Conservation (phyloP, 2,113 vertebrate species). For the Nicator chloris region DNA sequence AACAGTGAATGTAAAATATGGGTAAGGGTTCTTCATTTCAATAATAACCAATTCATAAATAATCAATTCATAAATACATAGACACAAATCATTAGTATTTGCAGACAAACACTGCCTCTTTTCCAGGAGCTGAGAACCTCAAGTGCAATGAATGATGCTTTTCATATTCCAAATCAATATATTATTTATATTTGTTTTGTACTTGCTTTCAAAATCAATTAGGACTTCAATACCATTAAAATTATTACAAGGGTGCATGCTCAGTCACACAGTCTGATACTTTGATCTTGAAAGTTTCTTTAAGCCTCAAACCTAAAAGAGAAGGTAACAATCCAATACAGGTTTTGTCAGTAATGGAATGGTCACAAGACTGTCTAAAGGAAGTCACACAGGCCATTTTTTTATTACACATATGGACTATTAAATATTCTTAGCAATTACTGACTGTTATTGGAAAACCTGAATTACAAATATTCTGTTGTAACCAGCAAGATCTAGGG, state of each 20-base stretch:
- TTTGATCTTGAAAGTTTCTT: background rate
- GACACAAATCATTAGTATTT: background rate
- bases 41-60: background rate
- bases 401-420: fast-evolving
- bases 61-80: background rate
- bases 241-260: background rate
- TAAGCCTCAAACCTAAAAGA: background rate
- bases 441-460: background rate
- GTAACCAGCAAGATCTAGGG: background rate
- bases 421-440: background rate
- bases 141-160: background rate
- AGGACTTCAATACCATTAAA: background rate
- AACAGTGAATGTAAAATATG: background rate
- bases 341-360: background rate
- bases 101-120: background rate
- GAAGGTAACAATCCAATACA: background rate
- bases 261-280: background rate
- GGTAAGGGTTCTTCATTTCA: background rate
- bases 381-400: background rate
- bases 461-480: background rate
- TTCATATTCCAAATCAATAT: background rate
- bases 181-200: background rate
- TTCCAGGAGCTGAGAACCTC: background rate
- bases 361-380: background rate
- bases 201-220: background rate